A percentile compares a stretch with the other conserved stretches of the same genome.
Evolutionary conservation across 2,888 invertebrate genomes (phyloP).

Genomic region (Andrena camellia): DNA sequence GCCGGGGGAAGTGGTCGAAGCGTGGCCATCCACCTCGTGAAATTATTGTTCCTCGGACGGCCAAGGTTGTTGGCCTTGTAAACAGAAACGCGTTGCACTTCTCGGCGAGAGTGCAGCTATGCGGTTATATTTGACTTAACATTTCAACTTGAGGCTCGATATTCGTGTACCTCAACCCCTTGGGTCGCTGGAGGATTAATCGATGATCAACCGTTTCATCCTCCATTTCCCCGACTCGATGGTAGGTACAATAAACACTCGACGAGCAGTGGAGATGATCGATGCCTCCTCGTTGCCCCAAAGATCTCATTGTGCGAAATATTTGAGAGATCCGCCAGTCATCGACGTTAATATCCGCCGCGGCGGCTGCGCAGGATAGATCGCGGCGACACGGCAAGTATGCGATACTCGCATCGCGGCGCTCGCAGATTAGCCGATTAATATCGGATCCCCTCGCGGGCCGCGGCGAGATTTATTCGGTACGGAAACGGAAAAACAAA

Average conservation of each 20-base stretch:
- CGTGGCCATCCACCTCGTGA: conserved; percentile 22
- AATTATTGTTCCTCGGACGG: conserved; percentile 22
- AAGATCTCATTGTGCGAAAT: conserved; percentile 32
- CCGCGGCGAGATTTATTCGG: conserved; percentile 5
- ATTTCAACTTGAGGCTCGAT: too few species aligned
- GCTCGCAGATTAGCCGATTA: conserved; percentile 18
- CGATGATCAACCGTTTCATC: not conserved
- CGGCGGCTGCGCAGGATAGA: conserved; percentile 9
- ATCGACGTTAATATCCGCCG: conserved; percentile 42
- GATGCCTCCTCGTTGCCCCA: not conserved
- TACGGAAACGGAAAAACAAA: conserved; percentile 22
- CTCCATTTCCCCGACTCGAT: not conserved
- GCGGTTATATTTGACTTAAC: too few species aligned
- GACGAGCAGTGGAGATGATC: not conserved
- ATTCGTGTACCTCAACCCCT: too few species aligned
- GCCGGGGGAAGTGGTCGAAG: conserved; percentile 23
- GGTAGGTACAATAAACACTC: conserved; percentile 4
- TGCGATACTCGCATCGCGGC: not conserved
- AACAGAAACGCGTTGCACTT: not conserved
- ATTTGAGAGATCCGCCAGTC: conserved; percentile 38
- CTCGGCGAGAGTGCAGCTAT: not conserved
- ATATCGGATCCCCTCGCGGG: not conserved
- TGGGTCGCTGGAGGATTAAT: not conserved
- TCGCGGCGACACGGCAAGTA: conserved; percentile 5
- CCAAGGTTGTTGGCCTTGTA: not conserved